Percentiles rank a stretch among this genome's conserved stretches.
Conservation (phyloP, 1,140 invertebrate species). For the Chelonus insularis region DNA sequence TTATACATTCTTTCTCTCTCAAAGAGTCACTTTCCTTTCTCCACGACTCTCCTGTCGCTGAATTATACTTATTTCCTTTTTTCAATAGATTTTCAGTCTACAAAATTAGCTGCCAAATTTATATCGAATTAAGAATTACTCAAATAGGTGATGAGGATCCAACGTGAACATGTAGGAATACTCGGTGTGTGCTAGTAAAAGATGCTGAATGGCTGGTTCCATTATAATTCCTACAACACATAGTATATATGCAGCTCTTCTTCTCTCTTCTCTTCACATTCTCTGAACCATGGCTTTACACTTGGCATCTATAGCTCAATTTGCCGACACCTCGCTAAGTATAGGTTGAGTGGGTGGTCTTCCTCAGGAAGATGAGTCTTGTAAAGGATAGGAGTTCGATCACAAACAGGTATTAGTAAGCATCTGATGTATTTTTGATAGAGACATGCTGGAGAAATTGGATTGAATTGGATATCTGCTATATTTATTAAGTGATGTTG, state of each 20-base stretch:
- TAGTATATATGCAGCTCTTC: not conserved
- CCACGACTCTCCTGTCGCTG: not conserved
- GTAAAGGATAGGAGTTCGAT: not conserved
- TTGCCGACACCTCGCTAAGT: constrained; percentile 62
- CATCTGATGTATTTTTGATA: not conserved
- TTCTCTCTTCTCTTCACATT: not conserved
- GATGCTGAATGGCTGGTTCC: not conserved
- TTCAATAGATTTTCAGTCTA: not conserved
- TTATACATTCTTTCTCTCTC: constrained; percentile 29
- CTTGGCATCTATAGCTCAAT: constrained; percentile 60
- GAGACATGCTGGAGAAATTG: no score
- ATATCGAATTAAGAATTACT: not conserved
- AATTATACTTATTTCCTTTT: not conserved
- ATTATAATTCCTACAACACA: constrained; percentile 6
- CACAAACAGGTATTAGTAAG: not conserved
- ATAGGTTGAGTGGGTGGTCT: constrained; percentile 62
- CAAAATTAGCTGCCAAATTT: not conserved
- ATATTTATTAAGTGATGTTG: no score
- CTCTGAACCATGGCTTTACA: constrained; percentile 45
- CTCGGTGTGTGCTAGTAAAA: no score
- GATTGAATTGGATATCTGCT: no score
- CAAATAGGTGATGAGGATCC: no score
- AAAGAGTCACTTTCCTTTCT: not conserved
- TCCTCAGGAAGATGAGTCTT: constrained; percentile 27
- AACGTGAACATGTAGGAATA: no score